These are phyloP conservation scores for Microdon myrmicae DNA, from an alignment of 2,888 invertebrate species.

Conservation along the genomic window DNA sequence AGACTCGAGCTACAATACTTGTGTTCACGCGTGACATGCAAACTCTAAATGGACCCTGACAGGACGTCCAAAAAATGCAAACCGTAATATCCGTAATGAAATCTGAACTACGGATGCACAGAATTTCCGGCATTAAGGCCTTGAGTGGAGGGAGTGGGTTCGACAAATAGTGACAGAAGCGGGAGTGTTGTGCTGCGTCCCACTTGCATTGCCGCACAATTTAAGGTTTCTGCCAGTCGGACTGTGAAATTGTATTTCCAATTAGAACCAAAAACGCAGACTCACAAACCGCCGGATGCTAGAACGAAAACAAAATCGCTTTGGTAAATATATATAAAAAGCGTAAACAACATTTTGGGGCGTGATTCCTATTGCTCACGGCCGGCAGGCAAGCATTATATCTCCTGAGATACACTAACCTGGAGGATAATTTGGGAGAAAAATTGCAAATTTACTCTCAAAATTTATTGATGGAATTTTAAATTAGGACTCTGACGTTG, in stretches of 20 bases:
- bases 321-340: slow-evolving; percentile 29
- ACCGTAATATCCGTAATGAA: too few relatives aligned
- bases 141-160: too few relatives aligned
- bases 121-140: too few relatives aligned
- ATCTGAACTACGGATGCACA: too few relatives aligned
- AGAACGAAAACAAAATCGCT: slow-evolving; percentile 17
- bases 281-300: too few relatives aligned
- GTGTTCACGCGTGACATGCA: too few relatives aligned
- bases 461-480: slow-evolving; percentile 45
- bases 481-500: slow-evolving; percentile 21
- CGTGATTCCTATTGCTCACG: neutral
- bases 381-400: slow-evolving; percentile 9
- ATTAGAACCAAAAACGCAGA: slow-evolving; percentile 31
- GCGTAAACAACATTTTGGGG: slow-evolving; percentile 24
- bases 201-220: slow-evolving; percentile 28
- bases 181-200: slow-evolving; percentile 20
- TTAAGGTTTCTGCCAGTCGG: slow-evolving; percentile 24
- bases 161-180: too few relatives aligned
- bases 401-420: slow-evolving; percentile 2
- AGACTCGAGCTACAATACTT: too few relatives aligned
- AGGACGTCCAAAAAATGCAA: too few relatives aligned
- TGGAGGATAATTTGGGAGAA: slow-evolving; percentile 1
- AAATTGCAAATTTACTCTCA: slow-evolving; percentile 12
- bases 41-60: too few relatives aligned
- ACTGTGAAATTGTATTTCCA: slow-evolving; percentile 43